phyloP scores from a whole-genome alignment of 2,888 invertebrate species.

The Drosophila diplacantha region DNA sequence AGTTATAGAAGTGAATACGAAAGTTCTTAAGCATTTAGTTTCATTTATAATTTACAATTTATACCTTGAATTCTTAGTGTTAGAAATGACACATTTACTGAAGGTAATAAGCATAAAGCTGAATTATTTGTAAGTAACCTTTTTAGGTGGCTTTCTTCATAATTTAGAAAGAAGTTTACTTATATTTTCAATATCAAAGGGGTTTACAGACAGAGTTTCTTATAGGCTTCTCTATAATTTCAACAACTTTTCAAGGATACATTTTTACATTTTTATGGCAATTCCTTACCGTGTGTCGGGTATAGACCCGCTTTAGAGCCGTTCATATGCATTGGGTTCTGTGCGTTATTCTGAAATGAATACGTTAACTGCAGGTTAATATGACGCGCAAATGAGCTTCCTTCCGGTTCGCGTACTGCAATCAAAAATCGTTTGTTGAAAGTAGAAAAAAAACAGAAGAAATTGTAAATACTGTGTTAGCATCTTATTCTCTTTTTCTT shows the following conservation, averaged over 20 bases:
- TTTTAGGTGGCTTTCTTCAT: too few relatives aligned
- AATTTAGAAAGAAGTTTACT: rapidly evolving
- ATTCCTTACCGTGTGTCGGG: slow-evolving; percentile 81
- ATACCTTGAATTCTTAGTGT: background rate
- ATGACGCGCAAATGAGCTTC: slow-evolving; percentile 87
- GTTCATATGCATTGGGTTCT: slow-evolving; percentile 77
- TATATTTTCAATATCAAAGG: background rate
- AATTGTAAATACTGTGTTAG: slow-evolving; percentile 50
- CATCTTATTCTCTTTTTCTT: slow-evolving; percentile 19
- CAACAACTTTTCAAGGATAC: background rate
- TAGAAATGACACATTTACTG: background rate
- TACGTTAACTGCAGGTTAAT: slow-evolving; percentile 93
- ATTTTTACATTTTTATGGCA: background rate
- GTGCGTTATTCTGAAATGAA: slow-evolving; percentile 90
- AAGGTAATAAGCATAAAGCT: background rate
- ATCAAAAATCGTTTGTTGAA: slow-evolving; percentile 74
- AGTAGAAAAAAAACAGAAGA: slow-evolving; percentile 52
- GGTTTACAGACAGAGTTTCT: background rate
- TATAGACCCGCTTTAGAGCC: slow-evolving; percentile 79
- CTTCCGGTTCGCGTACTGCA: slow-evolving; percentile 84
- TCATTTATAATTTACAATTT: too few relatives aligned
- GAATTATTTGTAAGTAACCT: background rate
- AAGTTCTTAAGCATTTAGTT: background rate
- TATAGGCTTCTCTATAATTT: background rate
- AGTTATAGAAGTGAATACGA: background rate